phyloP scores from a whole-genome alignment of 2,797 vertebrate species.

The Philypnodon macrostomus region DNA sequence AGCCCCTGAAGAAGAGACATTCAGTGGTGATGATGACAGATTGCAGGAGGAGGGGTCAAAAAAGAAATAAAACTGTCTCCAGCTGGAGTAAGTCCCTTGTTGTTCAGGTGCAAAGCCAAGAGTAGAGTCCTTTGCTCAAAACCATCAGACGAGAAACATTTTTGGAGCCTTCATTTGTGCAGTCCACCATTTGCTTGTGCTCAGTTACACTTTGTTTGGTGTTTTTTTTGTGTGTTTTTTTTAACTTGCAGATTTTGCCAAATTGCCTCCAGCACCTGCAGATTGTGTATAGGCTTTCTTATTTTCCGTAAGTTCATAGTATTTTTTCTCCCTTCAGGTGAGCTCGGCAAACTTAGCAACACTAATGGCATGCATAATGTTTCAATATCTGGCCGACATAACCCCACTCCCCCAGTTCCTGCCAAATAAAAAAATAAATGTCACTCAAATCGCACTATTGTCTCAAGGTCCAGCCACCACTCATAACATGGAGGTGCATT shows the following conservation, averaged over 20 bases:
- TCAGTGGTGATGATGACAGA: slow-evolving; percentile 40
- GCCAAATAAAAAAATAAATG: slow-evolving; percentile 42
- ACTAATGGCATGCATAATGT: slow-evolving; percentile 65
- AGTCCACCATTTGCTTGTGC: slow-evolving; percentile 22
- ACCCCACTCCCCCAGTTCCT: slow-evolving; percentile 19
- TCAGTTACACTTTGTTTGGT: slow-evolving; percentile 24
- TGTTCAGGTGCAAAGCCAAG: no score
- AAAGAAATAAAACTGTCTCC: slow-evolving; percentile 29
- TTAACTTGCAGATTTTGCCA: slow-evolving; percentile 11
- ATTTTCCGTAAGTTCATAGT: slow-evolving; percentile 41
- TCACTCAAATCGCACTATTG: slow-evolving; percentile 45
- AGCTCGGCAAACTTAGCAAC: slow-evolving; percentile 45
- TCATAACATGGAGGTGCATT: slow-evolving; percentile 23
- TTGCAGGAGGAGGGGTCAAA: slow-evolving; percentile 31
- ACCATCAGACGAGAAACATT: slow-evolving; percentile 17
- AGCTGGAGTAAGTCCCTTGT: slow-evolving; percentile 14
- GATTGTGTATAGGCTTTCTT: slow-evolving; percentile 19
- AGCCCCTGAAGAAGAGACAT: slow-evolving; percentile 43
- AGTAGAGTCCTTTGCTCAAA: slow-evolving; percentile 34
- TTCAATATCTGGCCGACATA: slow-evolving; percentile 44
- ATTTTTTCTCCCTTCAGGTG: slow-evolving; percentile 34
- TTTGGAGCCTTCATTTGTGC: slow-evolving; percentile 20
- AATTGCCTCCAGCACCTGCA: slow-evolving; percentile 31
- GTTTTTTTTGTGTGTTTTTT: slow-evolving; percentile 20
- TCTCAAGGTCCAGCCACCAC: slow-evolving; percentile 30